Conservation (phyloP, 1,140 invertebrate genomes). For the Pogonognathellus flavescens region DNA sequence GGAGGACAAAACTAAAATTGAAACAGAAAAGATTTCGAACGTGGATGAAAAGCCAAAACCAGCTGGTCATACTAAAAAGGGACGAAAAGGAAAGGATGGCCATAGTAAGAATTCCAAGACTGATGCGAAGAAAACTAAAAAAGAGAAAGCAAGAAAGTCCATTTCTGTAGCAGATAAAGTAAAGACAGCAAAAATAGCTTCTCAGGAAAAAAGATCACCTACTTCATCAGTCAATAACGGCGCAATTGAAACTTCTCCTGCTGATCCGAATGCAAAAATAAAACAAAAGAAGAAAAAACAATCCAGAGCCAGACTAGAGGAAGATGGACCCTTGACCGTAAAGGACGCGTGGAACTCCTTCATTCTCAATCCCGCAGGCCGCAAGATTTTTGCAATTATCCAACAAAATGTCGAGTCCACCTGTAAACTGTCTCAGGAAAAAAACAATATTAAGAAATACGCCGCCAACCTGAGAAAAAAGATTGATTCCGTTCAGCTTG, state of each 20-base stretch:
- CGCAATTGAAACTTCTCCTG: neutral
- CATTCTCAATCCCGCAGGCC: neutral
- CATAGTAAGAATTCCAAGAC: no score
- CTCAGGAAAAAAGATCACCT: no score
- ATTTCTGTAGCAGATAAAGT: no score
- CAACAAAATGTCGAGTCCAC: neutral
- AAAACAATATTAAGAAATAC: neutral
- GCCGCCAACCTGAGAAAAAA: neutral
- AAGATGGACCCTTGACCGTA: neutral
- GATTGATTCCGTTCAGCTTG: slow-evolving; percentile 9
- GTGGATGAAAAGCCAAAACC: no score
- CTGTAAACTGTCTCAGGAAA: neutral
- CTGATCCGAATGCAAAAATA: neutral
- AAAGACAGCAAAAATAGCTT: no score
- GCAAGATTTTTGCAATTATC: neutral
- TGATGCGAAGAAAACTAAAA: no score
- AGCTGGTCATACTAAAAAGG: no score
- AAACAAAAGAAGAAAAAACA: neutral
- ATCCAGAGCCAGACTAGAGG: neutral
- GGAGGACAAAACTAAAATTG: no score
- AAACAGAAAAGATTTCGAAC: no score
- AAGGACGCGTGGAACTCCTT: slow-evolving; percentile 33
- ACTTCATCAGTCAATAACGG: no score
- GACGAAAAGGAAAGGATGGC: no score
- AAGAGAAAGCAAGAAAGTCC: no score